Percentiles rank a stretch among this genome's conserved stretches.
Evolutionary conservation across 2,113 vertebrate species (phyloP).

Genomic region (Osmerus mordax): DNA sequence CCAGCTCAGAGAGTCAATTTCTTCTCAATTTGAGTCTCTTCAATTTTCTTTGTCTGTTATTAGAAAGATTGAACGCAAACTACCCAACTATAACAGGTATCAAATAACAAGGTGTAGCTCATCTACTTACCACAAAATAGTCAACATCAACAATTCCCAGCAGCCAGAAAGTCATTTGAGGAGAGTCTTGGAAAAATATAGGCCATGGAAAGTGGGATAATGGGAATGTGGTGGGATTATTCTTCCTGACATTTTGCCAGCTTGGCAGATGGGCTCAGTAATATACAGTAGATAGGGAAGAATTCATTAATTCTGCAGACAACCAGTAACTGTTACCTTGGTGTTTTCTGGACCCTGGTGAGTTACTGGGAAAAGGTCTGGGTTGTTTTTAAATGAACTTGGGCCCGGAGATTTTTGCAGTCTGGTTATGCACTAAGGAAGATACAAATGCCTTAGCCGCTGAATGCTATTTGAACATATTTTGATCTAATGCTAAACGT

Average conservation of each 20-base stretch:
- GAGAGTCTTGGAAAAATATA: conserved; percentile 7
- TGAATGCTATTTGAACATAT: too few relatives aligned
- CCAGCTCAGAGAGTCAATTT: not conserved
- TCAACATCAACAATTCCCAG: too few relatives aligned
- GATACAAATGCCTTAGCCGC: too few relatives aligned
- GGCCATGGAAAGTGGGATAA: not conserved
- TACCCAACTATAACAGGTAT: too few relatives aligned
- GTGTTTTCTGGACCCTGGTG: too few relatives aligned
- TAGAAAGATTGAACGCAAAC: too few relatives aligned
- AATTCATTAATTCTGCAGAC: conserved; percentile 8
- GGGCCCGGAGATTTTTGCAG: too few relatives aligned
- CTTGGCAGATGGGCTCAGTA: conserved; percentile 31
- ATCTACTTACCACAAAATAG: not conserved
- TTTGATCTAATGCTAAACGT: too few relatives aligned
- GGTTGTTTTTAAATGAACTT: not conserved
- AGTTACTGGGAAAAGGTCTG: not conserved
- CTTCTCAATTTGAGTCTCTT: not conserved
- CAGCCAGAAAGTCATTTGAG: not conserved
- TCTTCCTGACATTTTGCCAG: conserved; percentile 27
- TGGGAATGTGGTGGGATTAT: conserved; percentile 11
- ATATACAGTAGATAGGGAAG: conserved; percentile 8
- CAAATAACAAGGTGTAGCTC: not conserved
- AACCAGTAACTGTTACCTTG: not conserved
- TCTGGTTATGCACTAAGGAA: too few relatives aligned
- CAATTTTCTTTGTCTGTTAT: too few relatives aligned